Base-by-base conservation (phyloP, 1,140 invertebrate species). In the Camponotus pennsylvanicus region DNA sequence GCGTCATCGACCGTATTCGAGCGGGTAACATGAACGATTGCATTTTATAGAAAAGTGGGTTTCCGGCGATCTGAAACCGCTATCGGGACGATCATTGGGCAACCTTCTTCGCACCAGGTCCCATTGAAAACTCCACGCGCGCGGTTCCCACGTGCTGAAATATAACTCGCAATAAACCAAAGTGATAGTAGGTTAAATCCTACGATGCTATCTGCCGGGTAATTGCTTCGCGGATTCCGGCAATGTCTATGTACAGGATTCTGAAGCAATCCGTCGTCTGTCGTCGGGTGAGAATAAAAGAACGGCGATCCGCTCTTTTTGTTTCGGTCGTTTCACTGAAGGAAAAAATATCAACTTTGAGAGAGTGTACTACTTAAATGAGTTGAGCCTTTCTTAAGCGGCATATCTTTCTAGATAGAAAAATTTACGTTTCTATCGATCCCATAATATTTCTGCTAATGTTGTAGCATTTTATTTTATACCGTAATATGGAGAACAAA, bases 131-230 rank as follows among this genome's bases (percentile, higher is more conserved):
- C 87, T 63, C 83, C 91, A 91, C 90, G 89, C 86, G 89, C 90
- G 89, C 86, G 89, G 88, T 95, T 95, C 93, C 92, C 94, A 95
- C 94, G 94, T 94, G 92, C 92, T 93, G 93, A 94, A 94, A 94
- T 92, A 91, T 93, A 94, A 93, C 91, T 94, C 90, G 94, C 92
- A 94, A 94, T 95, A 94, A 93, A 93, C 93, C 91, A 93, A 94
- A 94, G 93, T 93, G 93, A 95, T 95, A 95, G 93, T 94, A 94
- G 93, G 93, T 94, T 94, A 94, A 94, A 87, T 94, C 92, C 90
- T 92, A 89, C 90, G 94, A 95, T 94, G 86, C 70, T 95, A 95
- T 95, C 94, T 92, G 64, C 66, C 85, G 70, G 84, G 86, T 94
- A 94, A 94, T 94, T 94, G 90, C 92, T 88, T 92, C 90, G 91